Percentiles rank a stretch among this genome's conserved stretches.
Conservation (phyloP, 2,113 vertebrate species). For the Petrocephalus zakoni region DNA sequence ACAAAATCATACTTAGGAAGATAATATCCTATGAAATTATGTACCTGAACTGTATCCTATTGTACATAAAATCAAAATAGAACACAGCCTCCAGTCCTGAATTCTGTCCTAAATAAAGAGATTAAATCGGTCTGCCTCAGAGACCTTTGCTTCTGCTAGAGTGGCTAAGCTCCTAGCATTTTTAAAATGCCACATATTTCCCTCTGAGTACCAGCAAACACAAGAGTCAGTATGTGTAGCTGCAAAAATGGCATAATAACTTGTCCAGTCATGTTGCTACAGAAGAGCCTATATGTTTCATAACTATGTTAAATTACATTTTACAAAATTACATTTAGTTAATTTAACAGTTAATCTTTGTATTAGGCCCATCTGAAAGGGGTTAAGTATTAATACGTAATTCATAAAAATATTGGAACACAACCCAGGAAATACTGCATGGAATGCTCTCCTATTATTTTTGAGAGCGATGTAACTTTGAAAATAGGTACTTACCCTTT, state of each 20-base stretch:
- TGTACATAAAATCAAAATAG: background rate
- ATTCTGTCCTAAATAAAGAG: conserved; percentile 5
- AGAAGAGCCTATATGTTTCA: background rate
- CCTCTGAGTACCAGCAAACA: background rate
- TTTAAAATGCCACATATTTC: background rate
- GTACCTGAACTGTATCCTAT: background rate
- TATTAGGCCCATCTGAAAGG: background rate
- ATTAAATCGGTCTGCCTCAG: background rate
- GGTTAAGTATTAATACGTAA: background rate
- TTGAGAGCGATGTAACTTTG: background rate
- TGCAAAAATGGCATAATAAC: background rate
- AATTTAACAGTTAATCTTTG: no score
- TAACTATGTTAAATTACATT: background rate
- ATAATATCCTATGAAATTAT: background rate
- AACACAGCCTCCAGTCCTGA: background rate
- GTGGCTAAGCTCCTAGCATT: background rate
- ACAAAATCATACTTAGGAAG: background rate
- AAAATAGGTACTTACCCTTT: background rate
- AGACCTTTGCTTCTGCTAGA: background rate
- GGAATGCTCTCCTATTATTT: background rate
- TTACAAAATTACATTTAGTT: no score
- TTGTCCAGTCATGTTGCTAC: background rate
- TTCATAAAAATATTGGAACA: background rate
- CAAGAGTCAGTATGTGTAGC: background rate
- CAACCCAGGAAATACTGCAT: background rate